phyloP scores from a whole-genome alignment of 2,113 vertebrate species.

The Pteropus alecto region DNA sequence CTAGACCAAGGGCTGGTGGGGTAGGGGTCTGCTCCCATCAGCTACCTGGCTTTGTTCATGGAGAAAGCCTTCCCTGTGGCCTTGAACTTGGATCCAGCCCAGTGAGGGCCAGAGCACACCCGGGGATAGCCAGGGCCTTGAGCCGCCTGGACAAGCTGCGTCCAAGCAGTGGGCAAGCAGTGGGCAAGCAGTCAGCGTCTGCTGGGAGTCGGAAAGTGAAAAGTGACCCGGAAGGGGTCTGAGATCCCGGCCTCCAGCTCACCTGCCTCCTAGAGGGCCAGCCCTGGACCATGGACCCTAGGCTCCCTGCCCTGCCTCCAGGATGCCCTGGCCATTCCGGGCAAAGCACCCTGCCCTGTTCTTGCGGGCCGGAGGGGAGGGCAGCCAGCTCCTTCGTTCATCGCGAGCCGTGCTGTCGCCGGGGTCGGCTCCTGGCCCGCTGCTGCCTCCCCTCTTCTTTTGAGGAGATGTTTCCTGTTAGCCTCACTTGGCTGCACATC shows the following conservation, averaged over 20 bases:
- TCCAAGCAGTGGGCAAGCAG: not conserved
- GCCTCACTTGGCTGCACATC: not conserved
- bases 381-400: rapidly evolving
- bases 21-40: rapidly evolving
- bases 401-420: rapidly evolving
- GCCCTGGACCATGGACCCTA: not conserved
- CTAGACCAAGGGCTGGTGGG: too few relatives aligned
- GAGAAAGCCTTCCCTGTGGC: not conserved
- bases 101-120: rapidly evolving
- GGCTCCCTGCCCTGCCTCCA: not conserved
- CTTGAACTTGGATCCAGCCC: not conserved
- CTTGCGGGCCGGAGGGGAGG: not conserved
- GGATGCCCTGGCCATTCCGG: too few relatives aligned
- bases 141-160: rapidly evolving
- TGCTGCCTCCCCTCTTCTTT: too few relatives aligned
- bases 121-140: rapidly evolving
- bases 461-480: not conserved
- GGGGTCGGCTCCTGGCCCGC: not conserved
- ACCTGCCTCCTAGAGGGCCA: not conserved
- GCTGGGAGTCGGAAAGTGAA: not conserved
- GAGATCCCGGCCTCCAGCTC: not conserved
- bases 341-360: not conserved
- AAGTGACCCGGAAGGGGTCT: too few relatives aligned
- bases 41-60: not conserved
- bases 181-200: rapidly evolving